Evolutionary conservation across 2,113 vertebrate species (phyloP).

Genomic region (Marmota flaviventris): DNA sequence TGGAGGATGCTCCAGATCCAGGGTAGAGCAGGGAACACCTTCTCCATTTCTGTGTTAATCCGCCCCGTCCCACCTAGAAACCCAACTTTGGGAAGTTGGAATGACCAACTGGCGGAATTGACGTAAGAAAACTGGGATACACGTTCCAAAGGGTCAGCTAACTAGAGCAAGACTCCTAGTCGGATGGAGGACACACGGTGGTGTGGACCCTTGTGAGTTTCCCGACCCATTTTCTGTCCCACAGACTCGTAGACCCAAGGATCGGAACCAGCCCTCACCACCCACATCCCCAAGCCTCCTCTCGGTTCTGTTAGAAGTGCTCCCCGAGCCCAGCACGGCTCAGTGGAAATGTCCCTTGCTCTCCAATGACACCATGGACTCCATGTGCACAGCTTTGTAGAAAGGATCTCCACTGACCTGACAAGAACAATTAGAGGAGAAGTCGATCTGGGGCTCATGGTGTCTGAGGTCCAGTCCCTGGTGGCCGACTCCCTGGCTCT

Average conservation of each 20-base stretch:
- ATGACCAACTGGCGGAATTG: neutral
- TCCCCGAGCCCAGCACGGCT: accelerated
- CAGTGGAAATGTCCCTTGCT: too few species aligned
- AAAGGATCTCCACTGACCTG: neutral
- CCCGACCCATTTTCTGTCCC: neutral
- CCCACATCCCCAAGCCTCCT: too few species aligned
- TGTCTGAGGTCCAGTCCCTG: too few species aligned
- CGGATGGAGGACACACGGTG: accelerated
- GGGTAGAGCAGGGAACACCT: accelerated
- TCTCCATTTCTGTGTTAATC: accelerated
- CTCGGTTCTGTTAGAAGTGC: accelerated
- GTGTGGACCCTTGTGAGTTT: accelerated
- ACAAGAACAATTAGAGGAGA: too few species aligned
- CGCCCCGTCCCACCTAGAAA: accelerated
- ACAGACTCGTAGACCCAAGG: neutral
- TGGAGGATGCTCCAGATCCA: too few species aligned
- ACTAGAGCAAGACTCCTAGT: neutral
- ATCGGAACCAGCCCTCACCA: accelerated
- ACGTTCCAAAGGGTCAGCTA: accelerated
- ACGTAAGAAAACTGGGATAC: accelerated
- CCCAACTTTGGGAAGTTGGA: neutral
- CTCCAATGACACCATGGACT: neutral
- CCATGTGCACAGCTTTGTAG: neutral
- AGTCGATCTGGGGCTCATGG: too few species aligned
- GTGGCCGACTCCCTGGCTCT: too few species aligned